Evolutionary conservation across 2,888 invertebrate species (phyloP).

Genomic region (Drosophila tripunctata): DNA sequence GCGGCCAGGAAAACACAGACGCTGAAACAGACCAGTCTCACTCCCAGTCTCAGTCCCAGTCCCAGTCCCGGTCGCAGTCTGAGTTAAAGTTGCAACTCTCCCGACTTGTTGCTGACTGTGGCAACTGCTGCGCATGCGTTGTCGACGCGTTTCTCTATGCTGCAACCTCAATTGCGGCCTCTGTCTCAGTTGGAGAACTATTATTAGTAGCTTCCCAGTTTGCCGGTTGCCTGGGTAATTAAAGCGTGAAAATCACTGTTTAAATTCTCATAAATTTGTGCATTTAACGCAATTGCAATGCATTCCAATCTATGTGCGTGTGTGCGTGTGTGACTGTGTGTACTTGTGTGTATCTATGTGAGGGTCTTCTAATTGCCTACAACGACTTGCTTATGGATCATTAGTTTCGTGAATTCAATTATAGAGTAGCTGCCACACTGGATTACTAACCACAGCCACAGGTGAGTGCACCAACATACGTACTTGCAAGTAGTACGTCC

Average conservation of each 20-base stretch:
- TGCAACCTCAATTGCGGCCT: conserved; percentile 15
- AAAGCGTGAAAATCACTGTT: conserved; percentile 83
- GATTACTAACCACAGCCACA: conserved; percentile 47
- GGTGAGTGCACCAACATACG: conserved; percentile 53
- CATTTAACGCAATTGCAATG: conserved; percentile 70
- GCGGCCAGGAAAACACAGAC: conserved; percentile 54
- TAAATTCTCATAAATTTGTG: conserved; percentile 82
- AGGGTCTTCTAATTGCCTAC: conserved; percentile 42
- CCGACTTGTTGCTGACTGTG: conserved; percentile 6
- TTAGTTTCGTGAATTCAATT: conserved; percentile 72
- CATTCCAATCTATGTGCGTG: conserved; percentile 17
- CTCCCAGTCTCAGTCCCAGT: conserved; percentile 12
- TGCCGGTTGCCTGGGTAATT: conserved; percentile 68
- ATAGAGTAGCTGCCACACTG: conserved; percentile 61
- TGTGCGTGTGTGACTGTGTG: conserved; percentile 10
- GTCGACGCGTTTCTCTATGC: conserved; percentile 29
- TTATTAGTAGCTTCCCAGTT: conserved; percentile 52
- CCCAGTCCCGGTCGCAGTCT: neutral
- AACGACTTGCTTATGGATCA: conserved; percentile 57
- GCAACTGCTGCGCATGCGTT: conserved; percentile 31
- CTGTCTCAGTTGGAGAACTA: conserved; percentile 28
- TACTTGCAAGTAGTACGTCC: neutral
- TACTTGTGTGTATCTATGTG: conserved; percentile 6
- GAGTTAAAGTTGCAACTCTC: neutral
- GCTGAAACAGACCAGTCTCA: conserved; percentile 5